Evolutionary conservation across 2,888 invertebrate genomes (phyloP).

Genomic region (Trachelus iudaicus): DNA sequence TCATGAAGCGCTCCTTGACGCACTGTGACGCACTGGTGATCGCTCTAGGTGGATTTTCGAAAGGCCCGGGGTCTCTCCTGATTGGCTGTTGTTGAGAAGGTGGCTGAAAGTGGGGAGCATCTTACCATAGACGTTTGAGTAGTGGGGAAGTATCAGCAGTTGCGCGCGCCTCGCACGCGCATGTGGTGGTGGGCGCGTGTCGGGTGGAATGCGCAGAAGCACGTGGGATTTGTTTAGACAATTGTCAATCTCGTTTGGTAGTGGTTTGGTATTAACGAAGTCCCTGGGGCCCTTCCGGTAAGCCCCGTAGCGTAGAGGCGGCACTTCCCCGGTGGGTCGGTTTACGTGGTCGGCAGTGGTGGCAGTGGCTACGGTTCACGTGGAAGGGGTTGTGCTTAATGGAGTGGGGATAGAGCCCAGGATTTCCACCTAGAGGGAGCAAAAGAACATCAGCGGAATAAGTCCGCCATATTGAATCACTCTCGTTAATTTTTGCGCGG

Average conservation of each 20-base stretch:
- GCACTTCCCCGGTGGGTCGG: conserved; percentile 35
- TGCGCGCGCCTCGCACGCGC: not conserved
- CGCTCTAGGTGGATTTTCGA: not conserved
- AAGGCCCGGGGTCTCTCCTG: conserved; percentile 4
- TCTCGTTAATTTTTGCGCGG: conserved; percentile 70
- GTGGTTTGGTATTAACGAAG: conserved; percentile 44
- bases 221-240: conserved; percentile 52
- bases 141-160: not conserved
- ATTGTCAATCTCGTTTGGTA: conserved; percentile 29
- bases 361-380: conserved; percentile 2
- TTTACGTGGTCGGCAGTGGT: conserved; percentile 17
- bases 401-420: conserved; percentile 32
- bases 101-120: not conserved
- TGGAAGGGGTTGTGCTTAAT: conserved; percentile 32
- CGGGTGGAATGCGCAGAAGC: conserved; percentile 39
- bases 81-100: conserved; percentile 22
- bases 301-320: conserved; percentile 45
- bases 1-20: not conserved
- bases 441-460: conserved; percentile 47
- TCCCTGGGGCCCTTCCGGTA: conserved; percentile 52
- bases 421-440: conserved; percentile 3
- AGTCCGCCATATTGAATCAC: conserved; percentile 73
- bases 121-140: not conserved
- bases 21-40: not conserved
- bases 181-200: not conserved